Conservation (phyloP, 2,113 vertebrate species). For the Macquaria australasica region DNA sequence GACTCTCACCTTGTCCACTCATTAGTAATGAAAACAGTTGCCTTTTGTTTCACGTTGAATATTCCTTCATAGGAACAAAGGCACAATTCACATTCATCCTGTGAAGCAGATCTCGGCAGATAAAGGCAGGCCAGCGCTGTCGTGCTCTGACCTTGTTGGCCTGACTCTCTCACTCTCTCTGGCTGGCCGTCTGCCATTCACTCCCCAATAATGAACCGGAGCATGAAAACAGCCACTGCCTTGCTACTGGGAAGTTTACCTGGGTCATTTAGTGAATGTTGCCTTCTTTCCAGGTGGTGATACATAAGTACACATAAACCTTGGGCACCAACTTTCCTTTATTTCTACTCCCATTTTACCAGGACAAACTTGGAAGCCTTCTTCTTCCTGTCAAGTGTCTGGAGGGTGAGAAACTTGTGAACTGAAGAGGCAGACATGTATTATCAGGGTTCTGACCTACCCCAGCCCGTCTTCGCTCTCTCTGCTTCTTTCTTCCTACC, state of each 20-base stretch:
- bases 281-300: constrained; percentile 1
- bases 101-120: constrained; percentile 87
- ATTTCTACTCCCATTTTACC: constrained; percentile 10
- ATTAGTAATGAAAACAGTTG: constrained; percentile 94
- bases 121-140: constrained; percentile 90
- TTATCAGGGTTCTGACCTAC: constrained; percentile 66
- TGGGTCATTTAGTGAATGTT: neutral
- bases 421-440: constrained; percentile 44
- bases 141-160: constrained; percentile 62
- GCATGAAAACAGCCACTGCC: constrained; percentile 9
- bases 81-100: constrained; percentile 84
- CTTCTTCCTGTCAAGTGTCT: constrained; percentile 54
- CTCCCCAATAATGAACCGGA: neutral
- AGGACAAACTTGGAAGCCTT: neutral
- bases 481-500: constrained; percentile 57
- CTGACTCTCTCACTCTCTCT: constrained; percentile 26
- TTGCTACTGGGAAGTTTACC: constrained; percentile 1
- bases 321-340: constrained; percentile 11
- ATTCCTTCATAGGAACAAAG: constrained; percentile 95
- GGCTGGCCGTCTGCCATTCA: constrained; percentile 16
- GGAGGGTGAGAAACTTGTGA: constrained; percentile 57
- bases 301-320: neutral
- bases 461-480: constrained; percentile 52
- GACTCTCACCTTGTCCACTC: constrained; percentile 93
- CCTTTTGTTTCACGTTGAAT: constrained; percentile 96